phyloP scores from a whole-genome alignment of 2,797 vertebrate species.

The Anabacerthia variegaticeps region DNA sequence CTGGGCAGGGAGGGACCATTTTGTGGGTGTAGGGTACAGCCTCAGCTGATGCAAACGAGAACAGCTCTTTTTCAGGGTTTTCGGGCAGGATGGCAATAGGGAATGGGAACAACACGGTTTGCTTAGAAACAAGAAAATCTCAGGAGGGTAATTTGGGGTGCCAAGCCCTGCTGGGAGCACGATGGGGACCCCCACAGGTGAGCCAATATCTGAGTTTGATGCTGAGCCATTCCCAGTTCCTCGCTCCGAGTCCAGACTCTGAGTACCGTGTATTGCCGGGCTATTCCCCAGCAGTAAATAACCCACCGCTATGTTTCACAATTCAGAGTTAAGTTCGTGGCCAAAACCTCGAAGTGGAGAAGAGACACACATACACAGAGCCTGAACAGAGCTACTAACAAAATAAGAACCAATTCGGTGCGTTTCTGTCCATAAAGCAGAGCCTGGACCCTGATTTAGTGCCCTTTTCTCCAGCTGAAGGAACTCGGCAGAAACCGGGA shows the following conservation, averaged over 20 bases:
- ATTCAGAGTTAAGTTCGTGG: background rate
- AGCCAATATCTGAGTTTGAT: background rate
- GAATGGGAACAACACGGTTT: background rate
- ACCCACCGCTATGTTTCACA: background rate
- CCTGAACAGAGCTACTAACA: background rate
- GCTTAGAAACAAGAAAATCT: background rate
- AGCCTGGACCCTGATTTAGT: background rate
- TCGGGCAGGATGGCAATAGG: background rate
- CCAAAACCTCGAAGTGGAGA: background rate
- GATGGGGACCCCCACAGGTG: background rate
- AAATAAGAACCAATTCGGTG: background rate
- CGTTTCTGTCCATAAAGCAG: background rate
- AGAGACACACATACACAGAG: background rate
- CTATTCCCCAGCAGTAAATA: background rate
- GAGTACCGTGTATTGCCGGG: background rate
- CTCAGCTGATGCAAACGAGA: background rate
- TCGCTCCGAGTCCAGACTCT: background rate
- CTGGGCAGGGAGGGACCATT: constrained; percentile 16
- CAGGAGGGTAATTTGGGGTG: background rate
- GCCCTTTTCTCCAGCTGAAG: background rate
- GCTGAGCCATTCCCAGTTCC: background rate
- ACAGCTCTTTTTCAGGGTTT: background rate
- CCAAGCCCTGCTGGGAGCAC: background rate
- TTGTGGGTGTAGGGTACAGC: constrained; percentile 1
- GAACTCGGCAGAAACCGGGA: background rate